These are phyloP conservation scores for Lasioglossum villosulum DNA, from an alignment of 2,888 invertebrate species.

Conservation along the genomic window DNA sequence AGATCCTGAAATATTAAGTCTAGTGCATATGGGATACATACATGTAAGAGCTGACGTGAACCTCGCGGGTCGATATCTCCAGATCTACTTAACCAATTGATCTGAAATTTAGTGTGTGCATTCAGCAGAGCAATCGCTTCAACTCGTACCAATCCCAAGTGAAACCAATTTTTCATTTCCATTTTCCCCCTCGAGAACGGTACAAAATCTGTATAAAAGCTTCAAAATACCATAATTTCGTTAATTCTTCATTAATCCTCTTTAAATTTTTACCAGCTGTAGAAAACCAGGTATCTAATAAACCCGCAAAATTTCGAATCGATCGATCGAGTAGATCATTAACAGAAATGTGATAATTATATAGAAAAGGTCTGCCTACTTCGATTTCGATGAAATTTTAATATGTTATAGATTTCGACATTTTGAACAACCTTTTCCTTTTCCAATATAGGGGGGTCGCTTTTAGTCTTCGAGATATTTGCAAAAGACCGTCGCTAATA, in stretches of 20 bases:
- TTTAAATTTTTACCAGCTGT: too few species aligned
- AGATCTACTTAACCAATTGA: neutral
- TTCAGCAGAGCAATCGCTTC: neutral
- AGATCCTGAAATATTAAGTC: neutral
- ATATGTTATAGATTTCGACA: too few species aligned
- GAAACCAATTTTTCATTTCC: neutral
- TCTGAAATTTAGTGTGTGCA: neutral
- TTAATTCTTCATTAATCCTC: neutral
- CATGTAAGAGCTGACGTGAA: neutral
- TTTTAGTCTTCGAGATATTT: too few species aligned
- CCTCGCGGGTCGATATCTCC: neutral
- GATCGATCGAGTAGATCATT: neutral
- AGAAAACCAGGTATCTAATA: neutral
- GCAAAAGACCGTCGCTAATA: too few species aligned
- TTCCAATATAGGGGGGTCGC: too few species aligned
- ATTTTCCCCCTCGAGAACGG: neutral
- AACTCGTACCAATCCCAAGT: neutral
- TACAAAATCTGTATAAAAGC: neutral
- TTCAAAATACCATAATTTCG: neutral
- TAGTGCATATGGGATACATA: too few species aligned
- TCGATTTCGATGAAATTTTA: too few species aligned
- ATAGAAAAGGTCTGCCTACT: too few species aligned
- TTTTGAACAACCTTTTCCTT: too few species aligned
- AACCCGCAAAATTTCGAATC: neutral
- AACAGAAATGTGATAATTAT: too few species aligned